Evolutionary conservation across 2,797 vertebrate genomes (phyloP).

Genomic region (Neostethus bicornis): DNA sequence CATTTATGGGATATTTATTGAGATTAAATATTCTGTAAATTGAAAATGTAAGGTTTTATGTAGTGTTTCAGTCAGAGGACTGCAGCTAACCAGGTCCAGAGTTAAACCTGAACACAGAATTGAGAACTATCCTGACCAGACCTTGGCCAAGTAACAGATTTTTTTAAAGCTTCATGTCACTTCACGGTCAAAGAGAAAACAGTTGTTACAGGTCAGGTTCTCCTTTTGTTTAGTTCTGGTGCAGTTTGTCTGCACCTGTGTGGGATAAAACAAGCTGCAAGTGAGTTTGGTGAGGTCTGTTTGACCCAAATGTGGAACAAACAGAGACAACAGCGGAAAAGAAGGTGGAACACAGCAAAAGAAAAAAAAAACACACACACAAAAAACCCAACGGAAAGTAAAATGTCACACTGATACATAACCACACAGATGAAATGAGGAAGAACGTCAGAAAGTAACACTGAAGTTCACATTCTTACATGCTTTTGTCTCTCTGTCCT

Average conservation of each 20-base stretch:
- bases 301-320: constrained; percentile 66
- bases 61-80: constrained; percentile 55
- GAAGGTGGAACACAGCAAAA: constrained; percentile 39
- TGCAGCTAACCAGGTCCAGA: constrained; percentile 66
- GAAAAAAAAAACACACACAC: constrained; percentile 50
- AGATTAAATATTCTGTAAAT: constrained; percentile 1
- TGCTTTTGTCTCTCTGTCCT: constrained; percentile 65
- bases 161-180: constrained; percentile 21
- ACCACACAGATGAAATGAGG: constrained; percentile 44
- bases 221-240: constrained; percentile 15
- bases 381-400: no score
- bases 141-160: constrained; percentile 50
- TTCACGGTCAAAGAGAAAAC: constrained; percentile 20
- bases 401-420: constrained; percentile 45
- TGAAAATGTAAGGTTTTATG: constrained; percentile 17
- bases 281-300: constrained; percentile 32
- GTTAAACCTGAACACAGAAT: constrained; percentile 56
- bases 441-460: constrained; percentile 56
- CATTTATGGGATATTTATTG: constrained; percentile 25
- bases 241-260: constrained; percentile 32
- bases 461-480: constrained; percentile 79
- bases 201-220: constrained; percentile 7
- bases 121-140: constrained; percentile 58
- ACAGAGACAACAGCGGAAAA: constrained; percentile 36
- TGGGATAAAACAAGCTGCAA: constrained; percentile 36